Evolutionary conservation across 2,113 vertebrate genomes (phyloP), one percentile per base, ranked within the genome.

Genomic region (Trogon melanurus): DNA sequence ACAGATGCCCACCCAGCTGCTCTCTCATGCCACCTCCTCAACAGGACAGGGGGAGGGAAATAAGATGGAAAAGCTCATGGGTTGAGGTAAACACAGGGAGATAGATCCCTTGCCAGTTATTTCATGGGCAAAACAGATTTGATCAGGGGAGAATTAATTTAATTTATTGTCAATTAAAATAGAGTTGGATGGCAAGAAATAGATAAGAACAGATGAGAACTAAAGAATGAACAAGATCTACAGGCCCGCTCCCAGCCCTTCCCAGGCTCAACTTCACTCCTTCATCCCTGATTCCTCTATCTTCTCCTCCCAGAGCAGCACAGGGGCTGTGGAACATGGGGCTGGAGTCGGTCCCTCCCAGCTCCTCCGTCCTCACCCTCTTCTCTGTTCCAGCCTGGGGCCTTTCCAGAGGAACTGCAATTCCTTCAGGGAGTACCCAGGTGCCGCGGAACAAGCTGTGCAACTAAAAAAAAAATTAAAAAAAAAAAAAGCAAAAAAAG

Each of bases 271-370:
- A 11, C 45, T 45, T 73, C 11, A 25, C 11, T 72, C 34, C 14
- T 5, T 69, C 16, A 64, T 26, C 6, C 60, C 21, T 0, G 0
- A 13, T 2, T 64, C 10, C 18, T 64, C 16, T 4, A 29, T 2
- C 9, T 62, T 3, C 22, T 34, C 47, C 60, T 22, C 29, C 16
- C 8, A 0, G 1, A 27, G 26, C 2, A 27, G 9, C 0, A 1
- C 4, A 54, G 44, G 20, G 7, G 16, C 2, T 12, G 20, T 18
- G 36, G 7, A 21, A 83, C 21, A 6, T 9, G 23, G 10, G 25
- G 1, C 34, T 67, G 65, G 2, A 10, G 22, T 47, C 29, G 47
- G 30, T 47, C 20, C 30, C 58, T 36, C 15, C n/a, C 16, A 0
- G 0, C 9, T 73, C 16, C 30, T 29, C 20, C 50, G 19, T 48